A percentile compares a stretch with the other conserved stretches of the same genome.
phyloP scores from a whole-genome alignment of 2,113 vertebrate species.

The Hymenochirus boettgeri region DNA sequence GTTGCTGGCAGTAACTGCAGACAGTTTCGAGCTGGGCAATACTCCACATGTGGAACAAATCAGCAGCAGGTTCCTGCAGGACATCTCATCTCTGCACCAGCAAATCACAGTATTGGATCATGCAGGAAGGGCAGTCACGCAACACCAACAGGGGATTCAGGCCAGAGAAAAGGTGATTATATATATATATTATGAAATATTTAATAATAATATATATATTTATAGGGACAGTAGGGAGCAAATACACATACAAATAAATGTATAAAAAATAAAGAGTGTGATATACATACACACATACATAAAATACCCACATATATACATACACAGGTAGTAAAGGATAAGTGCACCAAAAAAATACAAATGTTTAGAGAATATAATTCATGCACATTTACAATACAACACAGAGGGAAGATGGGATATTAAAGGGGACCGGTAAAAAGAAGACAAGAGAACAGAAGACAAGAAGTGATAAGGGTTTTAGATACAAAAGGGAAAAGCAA shows the following conservation, averaged over 20 bases:
- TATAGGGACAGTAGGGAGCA: conserved; percentile 37
- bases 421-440: conserved; percentile 4
- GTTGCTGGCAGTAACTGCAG: conserved; percentile 85
- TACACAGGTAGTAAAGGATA: neutral
- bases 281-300: conserved; percentile 16
- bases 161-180: neutral
- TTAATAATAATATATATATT: conserved; percentile 43
- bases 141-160: conserved; percentile 6
- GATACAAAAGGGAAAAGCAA: conserved; percentile 41
- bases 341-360: neutral
- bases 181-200: conserved; percentile 45
- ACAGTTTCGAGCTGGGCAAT: conserved; percentile 88
- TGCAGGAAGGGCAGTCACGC: conserved; percentile 45
- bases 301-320: neutral
- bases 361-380: conserved; percentile 7
- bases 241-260: conserved; percentile 12
- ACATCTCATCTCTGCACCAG: conserved; percentile 47
- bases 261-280: neutral
- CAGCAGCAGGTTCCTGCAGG: conserved; percentile 85
- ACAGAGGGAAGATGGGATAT: conserved; percentile 21
- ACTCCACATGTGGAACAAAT: conserved; percentile 96
- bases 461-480: conserved; percentile 14
- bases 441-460: neutral
- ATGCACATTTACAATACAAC: conserved; percentile 43
- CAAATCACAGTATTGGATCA: conserved; percentile 18